These are phyloP conservation scores for Mystacornis crossleyi DNA, from an alignment of 2,113 vertebrate genomes.

Conservation along the genomic window DNA sequence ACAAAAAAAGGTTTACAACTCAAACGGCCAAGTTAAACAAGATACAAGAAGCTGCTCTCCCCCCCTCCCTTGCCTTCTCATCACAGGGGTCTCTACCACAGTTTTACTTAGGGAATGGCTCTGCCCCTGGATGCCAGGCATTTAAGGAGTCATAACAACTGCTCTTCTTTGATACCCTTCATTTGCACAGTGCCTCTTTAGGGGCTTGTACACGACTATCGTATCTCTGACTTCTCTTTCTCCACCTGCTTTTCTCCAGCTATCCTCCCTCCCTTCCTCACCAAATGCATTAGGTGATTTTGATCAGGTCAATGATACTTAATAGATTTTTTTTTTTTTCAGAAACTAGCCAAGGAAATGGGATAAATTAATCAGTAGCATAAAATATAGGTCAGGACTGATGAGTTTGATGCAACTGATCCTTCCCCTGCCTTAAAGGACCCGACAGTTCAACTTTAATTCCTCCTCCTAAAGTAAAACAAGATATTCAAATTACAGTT, in stretches of 20 bases:
- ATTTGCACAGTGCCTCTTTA: conserved; percentile 19
- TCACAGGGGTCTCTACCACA: background rate
- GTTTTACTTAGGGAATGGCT: conserved; percentile 11
- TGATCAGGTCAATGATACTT: conserved; percentile 48
- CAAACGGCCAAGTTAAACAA: conserved; percentile 67
- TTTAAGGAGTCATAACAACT: conserved; percentile 43
- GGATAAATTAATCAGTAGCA: conserved; percentile 58
- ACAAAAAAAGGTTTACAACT: conserved; percentile 40
- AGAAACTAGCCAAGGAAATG: conserved; percentile 50
- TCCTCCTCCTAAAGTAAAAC: conserved; percentile 17
- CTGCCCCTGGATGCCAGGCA: background rate
- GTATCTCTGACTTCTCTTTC: background rate
- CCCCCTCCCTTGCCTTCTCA: background rate
- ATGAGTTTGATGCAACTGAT: conserved; percentile 64
- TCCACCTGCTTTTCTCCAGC: conserved; percentile 36
- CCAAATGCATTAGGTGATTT: background rate
- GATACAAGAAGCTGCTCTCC: background rate
- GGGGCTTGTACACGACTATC: background rate
- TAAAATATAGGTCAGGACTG: conserved; percentile 69
- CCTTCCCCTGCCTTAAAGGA: conserved; percentile 44
- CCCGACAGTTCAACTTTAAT: conserved; percentile 35
- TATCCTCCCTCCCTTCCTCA: background rate
- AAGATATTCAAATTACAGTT: conserved; percentile 1
- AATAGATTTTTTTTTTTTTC: conserved; percentile 12
- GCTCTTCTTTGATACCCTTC: background rate